phyloP scores from a whole-genome alignment of 2,888 invertebrate genomes.

The Drosophila peninsularis region DNA sequence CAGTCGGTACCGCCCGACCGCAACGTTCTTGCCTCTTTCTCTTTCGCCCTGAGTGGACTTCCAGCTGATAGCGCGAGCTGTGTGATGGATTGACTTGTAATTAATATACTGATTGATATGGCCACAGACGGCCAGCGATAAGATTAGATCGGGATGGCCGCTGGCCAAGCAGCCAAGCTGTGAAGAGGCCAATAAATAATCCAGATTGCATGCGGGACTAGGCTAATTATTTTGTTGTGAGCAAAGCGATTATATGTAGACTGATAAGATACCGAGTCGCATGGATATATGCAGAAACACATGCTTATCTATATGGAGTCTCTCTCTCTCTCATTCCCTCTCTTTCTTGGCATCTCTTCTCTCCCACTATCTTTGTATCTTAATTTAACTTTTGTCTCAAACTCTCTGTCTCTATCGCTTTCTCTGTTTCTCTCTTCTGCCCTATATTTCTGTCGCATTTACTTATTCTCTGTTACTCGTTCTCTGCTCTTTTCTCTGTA shows the following conservation, averaged over 20 bases:
- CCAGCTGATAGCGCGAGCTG: constrained; percentile 6
- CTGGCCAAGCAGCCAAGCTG: too few relatives aligned
- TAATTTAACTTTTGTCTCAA: background rate
- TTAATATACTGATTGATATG: constrained; percentile 14
- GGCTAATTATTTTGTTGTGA: background rate
- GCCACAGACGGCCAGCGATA: background rate
- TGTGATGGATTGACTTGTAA: background rate
- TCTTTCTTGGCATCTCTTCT: background rate
- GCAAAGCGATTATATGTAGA: background rate
- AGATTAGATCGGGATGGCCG: background rate
- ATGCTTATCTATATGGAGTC: background rate
- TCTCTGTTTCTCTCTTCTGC: background rate
- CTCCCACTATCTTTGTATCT: background rate
- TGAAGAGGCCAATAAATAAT: background rate
- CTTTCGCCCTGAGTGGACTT: constrained; percentile 1
- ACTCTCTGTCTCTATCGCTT: background rate
- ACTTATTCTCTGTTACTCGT: background rate
- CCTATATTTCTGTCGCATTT: background rate
- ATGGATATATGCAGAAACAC: background rate
- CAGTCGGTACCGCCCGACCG: too few relatives aligned
- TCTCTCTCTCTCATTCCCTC: background rate
- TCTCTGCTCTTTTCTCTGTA: background rate
- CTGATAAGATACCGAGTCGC: constrained; percentile 2
- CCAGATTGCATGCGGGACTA: background rate
- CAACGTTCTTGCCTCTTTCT: background rate